These are phyloP conservation scores for Caenorhabditis brenneri DNA, from an alignment of 1,140 invertebrate species.

Conservation along the genomic window DNA sequence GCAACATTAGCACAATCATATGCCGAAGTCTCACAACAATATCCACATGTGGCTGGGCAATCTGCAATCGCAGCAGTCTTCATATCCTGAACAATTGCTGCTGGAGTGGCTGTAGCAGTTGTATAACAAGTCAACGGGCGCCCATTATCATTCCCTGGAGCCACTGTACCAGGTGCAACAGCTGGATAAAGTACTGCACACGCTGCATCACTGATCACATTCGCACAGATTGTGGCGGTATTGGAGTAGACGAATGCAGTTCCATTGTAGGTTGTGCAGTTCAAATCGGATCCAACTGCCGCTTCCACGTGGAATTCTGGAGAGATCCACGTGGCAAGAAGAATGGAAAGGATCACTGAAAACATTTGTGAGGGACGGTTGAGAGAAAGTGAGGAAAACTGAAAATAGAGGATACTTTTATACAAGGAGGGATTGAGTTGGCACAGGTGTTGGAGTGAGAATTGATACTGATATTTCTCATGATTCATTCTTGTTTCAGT, in stretches of 20 bases:
- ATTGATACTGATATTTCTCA: background rate
- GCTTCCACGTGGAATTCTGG: background rate
- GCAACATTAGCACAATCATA: constrained; percentile 10
- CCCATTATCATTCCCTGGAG: background rate
- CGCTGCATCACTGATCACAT: background rate
- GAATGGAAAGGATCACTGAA: background rate
- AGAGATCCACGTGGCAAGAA: background rate
- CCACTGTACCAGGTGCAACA: background rate
- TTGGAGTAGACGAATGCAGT: background rate
- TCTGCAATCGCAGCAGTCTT: constrained; percentile 8
- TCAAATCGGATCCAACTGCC: background rate
- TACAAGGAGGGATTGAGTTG: background rate
- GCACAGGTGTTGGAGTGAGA: background rate
- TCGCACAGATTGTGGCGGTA: background rate
- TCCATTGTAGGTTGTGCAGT: background rate
- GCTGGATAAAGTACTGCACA: background rate
- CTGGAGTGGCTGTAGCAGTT: background rate
- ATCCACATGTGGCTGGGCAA: constrained; percentile 12
- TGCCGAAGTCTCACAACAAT: background rate
- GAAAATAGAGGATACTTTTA: background rate
- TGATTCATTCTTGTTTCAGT: background rate
- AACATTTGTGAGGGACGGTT: background rate
- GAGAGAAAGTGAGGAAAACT: background rate
- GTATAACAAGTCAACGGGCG: background rate
- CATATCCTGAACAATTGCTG: constrained; percentile 7